These are phyloP conservation scores for Coracias cyanogaster DNA, from an alignment of 2,797 vertebrate species.

Conservation along the genomic window DNA sequence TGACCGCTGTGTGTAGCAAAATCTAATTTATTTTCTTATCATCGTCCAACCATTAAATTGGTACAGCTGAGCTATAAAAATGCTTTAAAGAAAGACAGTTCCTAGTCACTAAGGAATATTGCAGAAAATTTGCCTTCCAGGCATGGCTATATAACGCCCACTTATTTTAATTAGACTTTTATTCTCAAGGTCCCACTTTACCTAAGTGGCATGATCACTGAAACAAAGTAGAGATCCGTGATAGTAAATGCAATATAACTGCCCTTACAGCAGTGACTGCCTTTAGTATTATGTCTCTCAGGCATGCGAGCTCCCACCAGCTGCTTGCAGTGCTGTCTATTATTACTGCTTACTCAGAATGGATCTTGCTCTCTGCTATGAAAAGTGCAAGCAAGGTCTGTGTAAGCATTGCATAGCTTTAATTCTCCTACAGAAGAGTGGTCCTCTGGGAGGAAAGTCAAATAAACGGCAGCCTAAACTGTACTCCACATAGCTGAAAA, in stretches of 20 bases:
- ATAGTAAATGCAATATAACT: background rate
- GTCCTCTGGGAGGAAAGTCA: conserved; percentile 41
- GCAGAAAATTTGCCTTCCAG: conserved; percentile 47
- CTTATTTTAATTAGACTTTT: conserved; percentile 64
- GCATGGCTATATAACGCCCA: conserved; percentile 1
- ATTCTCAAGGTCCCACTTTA: conserved; percentile 47
- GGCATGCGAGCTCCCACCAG: background rate
- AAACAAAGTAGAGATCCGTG: background rate
- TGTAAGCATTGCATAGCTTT: conserved; percentile 56
- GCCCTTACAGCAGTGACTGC: background rate
- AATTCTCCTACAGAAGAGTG: conserved; percentile 22
- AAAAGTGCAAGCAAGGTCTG: conserved; percentile 53
- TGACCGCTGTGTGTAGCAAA: background rate
- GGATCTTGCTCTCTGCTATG: background rate
- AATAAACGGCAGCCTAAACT: conserved; percentile 61
- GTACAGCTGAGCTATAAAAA: conserved; percentile 1
- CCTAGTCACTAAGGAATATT: conserved; percentile 31
- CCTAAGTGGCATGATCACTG: background rate
- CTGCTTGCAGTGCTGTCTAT: background rate
- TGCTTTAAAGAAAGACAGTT: conserved; percentile 25
- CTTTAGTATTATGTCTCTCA: background rate
- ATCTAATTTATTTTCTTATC: conserved; percentile 46
- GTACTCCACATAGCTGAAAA: background rate
- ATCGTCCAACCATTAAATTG: conserved; percentile 26
- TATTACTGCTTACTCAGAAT: conserved; percentile 49